phyloP scores from a whole-genome alignment of 2,113 vertebrate species.

The Bungarus multicinctus region DNA sequence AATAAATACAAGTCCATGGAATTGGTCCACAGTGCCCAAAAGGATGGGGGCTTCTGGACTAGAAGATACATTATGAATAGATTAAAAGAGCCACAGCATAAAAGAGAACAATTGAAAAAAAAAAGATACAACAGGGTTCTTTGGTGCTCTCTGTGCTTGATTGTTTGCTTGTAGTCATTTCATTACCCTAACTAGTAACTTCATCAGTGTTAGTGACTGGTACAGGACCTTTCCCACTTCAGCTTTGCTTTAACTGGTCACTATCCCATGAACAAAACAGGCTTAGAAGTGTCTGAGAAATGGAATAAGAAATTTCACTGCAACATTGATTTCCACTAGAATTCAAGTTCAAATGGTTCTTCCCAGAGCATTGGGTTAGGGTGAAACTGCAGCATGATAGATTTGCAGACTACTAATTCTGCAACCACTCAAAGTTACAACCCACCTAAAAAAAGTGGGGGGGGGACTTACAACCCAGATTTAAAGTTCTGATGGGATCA shows the following conservation, averaged over 20 bases:
- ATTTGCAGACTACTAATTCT: not conserved
- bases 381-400: not conserved
- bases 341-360: not conserved
- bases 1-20: too few relatives aligned
- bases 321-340: not conserved
- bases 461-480: not conserved
- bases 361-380: not conserved
- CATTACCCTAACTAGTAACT: not conserved
- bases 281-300: not conserved
- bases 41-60: not conserved
- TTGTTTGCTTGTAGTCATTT: not conserved
- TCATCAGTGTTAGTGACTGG: not conserved
- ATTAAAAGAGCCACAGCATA: not conserved
- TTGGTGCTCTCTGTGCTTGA: not conserved
- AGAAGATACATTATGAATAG: not conserved
- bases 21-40: not conserved
- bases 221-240: not conserved
- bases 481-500: not conserved
- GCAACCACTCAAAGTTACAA: not conserved
- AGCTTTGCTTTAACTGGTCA: not conserved
- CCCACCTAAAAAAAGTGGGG: too few relatives aligned
- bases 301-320: not conserved
- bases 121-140: not conserved
- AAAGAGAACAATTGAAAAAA: not conserved
- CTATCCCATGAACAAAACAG: not conserved